These are phyloP conservation scores for Ischnura elegans DNA, from an alignment of 2,888 invertebrate species.

Conservation along the genomic window DNA sequence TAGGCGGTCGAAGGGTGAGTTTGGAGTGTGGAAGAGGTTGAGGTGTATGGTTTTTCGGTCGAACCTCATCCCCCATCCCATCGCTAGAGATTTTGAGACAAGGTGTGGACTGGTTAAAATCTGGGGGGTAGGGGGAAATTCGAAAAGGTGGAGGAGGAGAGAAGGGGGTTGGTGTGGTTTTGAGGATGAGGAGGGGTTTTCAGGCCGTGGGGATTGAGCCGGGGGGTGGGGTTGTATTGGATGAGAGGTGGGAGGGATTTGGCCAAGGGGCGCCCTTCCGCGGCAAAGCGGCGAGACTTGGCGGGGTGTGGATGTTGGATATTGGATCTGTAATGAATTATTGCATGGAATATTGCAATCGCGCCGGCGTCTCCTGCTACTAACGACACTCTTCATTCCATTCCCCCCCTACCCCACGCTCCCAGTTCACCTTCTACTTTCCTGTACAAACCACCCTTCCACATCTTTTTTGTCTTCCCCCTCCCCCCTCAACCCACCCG, in stretches of 20 bases:
- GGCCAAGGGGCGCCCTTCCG: slow-evolving; percentile 3
- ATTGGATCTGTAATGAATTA: slow-evolving; percentile 67
- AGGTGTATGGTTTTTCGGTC: slow-evolving; percentile 6
- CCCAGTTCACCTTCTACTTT: neutral
- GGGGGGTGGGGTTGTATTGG: neutral
- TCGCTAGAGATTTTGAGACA: neutral
- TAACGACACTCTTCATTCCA: slow-evolving; percentile 56
- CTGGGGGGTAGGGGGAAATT: neutral
- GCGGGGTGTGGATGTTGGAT: slow-evolving; percentile 64
- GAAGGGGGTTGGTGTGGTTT: neutral
- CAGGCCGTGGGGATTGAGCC: neutral
- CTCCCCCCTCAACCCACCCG: neutral
- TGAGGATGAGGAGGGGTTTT: neutral
- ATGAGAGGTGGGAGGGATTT: neutral
- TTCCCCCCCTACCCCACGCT: neutral
- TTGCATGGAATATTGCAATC: slow-evolving; percentile 67
- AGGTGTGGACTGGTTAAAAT: neutral
- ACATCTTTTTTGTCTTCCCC: too few species aligned
- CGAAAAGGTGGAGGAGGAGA: neutral
- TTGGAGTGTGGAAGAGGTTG: too few species aligned
- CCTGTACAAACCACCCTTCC: neutral
- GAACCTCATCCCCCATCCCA: neutral
- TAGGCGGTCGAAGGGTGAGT: neutral
- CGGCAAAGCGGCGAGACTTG: slow-evolving; percentile 6
- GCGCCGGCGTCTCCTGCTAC: slow-evolving; percentile 59